phyloP scores from a whole-genome alignment of 2,888 invertebrate species.

The Clanis bilineata region DNA sequence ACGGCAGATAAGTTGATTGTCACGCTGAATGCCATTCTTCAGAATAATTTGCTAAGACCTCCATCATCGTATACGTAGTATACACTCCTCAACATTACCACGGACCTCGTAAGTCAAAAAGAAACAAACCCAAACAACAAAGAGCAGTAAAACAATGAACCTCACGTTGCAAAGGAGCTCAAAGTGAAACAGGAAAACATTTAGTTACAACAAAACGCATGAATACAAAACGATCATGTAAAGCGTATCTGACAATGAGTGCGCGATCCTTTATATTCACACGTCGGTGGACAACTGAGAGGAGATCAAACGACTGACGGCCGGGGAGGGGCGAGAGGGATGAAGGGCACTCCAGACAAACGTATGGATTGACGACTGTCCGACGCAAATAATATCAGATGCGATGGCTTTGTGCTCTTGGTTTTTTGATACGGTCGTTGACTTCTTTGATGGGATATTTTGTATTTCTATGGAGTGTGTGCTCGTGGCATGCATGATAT shows the following conservation, averaged over 20 bases:
- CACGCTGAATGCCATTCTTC: background rate
- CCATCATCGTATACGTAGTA: no score
- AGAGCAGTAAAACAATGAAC: background rate
- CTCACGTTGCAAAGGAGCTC: background rate
- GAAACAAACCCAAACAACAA: background rate
- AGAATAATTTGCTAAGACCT: no score
- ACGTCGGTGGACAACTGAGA: conserved; percentile 8
- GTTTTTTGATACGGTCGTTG: background rate
- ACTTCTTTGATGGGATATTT: background rate
- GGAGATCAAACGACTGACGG: conserved; percentile 3
- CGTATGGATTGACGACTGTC: conserved; percentile 1
- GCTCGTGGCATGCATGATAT: no score
- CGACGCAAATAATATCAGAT: background rate
- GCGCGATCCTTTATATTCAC: conserved; percentile 12
- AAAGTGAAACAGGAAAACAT: background rate
- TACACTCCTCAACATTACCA: no score
- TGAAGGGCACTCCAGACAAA: background rate
- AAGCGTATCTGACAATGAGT: conserved; percentile 12
- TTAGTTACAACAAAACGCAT: conserved; percentile 6
- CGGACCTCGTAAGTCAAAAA: background rate
- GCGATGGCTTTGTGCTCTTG: background rate
- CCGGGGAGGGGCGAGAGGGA: background rate
- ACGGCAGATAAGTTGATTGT: background rate
- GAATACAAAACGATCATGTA: conserved; percentile 7
- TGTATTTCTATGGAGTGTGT: background rate